Conservation (phyloP, 2,888 invertebrate genomes). For the Machimus atricapillus region DNA sequence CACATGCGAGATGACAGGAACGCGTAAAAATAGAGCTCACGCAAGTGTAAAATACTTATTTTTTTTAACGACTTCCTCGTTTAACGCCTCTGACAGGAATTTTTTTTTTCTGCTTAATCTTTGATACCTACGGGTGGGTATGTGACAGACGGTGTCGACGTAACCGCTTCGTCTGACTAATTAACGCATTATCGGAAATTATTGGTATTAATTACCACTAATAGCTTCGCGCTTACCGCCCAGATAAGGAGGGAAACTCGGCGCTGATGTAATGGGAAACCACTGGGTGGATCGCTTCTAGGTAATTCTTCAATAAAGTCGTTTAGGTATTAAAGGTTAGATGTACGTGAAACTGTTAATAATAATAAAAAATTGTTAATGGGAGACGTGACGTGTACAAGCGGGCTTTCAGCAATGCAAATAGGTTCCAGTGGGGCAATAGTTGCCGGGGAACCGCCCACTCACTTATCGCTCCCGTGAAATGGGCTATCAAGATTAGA, state of each 20-base stretch:
- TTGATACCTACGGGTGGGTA: not conserved
- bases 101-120: not conserved
- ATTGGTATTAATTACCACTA: not conserved
- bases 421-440: not conserved
- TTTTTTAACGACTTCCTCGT: not conserved
- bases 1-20: not conserved
- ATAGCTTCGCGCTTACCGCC: not conserved
- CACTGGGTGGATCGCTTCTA: not conserved
- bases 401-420: not conserved
- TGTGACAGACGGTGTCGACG: not conserved
- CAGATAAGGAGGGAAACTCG: not conserved
- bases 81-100: not conserved
- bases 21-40: not conserved
- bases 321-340: not conserved
- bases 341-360: not conserved
- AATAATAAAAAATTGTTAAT: not conserved
- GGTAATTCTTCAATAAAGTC: not conserved
- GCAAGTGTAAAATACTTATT: not conserved
- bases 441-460: not conserved
- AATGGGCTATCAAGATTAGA: not conserved
- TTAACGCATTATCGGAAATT: conserved; percentile 22
- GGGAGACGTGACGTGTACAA: not conserved
- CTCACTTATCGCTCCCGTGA: not conserved
- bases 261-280: not conserved
- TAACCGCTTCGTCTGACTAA: not conserved